Base-by-base conservation (phyloP, 2,888 invertebrate genomes). In the Panzeria rudis region DNA sequence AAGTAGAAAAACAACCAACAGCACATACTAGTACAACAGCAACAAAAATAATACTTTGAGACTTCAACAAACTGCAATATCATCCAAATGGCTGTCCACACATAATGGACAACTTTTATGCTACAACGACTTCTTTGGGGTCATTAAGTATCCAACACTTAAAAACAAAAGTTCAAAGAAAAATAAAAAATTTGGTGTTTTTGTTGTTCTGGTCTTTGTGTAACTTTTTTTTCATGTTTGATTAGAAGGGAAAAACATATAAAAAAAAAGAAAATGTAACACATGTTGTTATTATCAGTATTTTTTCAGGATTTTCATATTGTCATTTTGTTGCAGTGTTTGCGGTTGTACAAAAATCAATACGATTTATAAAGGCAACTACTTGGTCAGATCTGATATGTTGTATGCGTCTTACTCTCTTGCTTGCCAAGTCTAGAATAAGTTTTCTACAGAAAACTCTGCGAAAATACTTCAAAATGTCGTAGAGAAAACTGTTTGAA, bases 81-180 rank as follows among this genome's bases (percentile, higher is more conserved):
- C 72, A 73, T 50, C 23, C 68, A 78, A 68, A 69, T 69, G 68
- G 13, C 71, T 64, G 71, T 50, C 35, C 75, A 72, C 68, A 82
- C 62, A 75, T 69, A 64, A 76, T 82, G 64, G 71, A n/a, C 76
- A 82, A 64, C 35, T 76, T 71, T 73, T 68, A 59, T 75, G 75
- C 69, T 61, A 41, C 59, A 59, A 68, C 52, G 52, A 69, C 41
- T 69, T 29, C 69, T 75, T 68, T 69, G 69, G 52, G 69, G 75
- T 54, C 81, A 81, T 81, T 75, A 81, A 75, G 54, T 73, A 66
- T 73, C 64, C 66, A 73, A 73, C 80, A 73, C 80, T 73, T 80
- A 72, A 56, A 73, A 73, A 69, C 72, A 73, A 80, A 47, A 78
- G 52, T 61, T 29, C 23, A 61, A 59, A 15, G 44, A 66, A 54